Evolutionary conservation across 2,113 vertebrate genomes (phyloP).

Genomic region (Ameiurus melas): DNA sequence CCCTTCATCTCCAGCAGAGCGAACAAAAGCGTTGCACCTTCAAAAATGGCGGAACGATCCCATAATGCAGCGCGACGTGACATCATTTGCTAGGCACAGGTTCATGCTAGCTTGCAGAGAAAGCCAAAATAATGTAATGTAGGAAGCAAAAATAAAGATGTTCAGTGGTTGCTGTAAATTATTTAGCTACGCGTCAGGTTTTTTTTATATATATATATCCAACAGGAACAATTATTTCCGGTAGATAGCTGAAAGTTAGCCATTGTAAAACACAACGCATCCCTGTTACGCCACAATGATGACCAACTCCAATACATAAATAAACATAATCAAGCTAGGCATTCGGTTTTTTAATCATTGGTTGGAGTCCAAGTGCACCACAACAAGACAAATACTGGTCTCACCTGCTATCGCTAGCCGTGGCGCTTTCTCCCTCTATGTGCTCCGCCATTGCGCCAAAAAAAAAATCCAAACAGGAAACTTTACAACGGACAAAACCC

Average conservation of each 20-base stretch:
- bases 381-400: constrained; percentile 21
- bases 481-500: constrained; percentile 66
- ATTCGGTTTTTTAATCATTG: neutral
- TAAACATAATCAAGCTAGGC: neutral
- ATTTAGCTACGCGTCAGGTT: neutral
- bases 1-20: too few species aligned
- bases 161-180: neutral
- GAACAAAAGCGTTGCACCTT: constrained; percentile 12
- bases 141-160: too few species aligned
- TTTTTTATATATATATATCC: neutral
- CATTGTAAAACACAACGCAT: neutral
- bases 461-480: constrained; percentile 56
- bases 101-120: neutral
- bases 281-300: neutral
- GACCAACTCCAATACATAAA: neutral
- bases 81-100: neutral
- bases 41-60: neutral
- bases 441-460: constrained; percentile 77
- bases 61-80: neutral
- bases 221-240: neutral
- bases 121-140: too few species aligned
- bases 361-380: neutral
- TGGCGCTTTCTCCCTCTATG: constrained; percentile 71
- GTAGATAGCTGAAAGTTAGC: neutral
- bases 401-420: constrained; percentile 76